Base-by-base conservation (phyloP, 2,113 vertebrate genomes). In the Paracanthobrama guichenoti region DNA sequence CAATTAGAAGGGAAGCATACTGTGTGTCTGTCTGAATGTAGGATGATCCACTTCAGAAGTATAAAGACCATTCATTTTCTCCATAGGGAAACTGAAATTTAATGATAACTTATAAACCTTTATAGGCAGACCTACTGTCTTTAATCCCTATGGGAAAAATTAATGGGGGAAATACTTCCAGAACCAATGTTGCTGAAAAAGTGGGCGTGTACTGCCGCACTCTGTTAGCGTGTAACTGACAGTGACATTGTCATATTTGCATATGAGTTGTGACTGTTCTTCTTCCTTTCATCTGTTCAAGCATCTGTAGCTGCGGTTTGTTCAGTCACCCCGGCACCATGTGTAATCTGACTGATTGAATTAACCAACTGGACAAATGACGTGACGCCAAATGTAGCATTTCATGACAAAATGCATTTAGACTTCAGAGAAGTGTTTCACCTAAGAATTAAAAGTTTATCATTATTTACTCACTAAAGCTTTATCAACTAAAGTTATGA, bases 1-100 rank as follows among this genome's bases (percentile, higher is more conserved):
- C 46, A 53, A 53, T 75, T 28, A 53, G 73, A 53, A 75, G 1
- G 22, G 8, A 75, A 5, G n/a, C 16, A 8, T 31, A 28, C 73
- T 75, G 73, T 42, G 39, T 73, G n/a, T 69, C 35, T 73, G 42
- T 73, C 69, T 73, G 69, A 48, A 73, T 72, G 69, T 22, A 14
- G 22, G 42, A 72, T 26, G 69, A 73, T 46, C 22, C 12, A 46
- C n/a, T 39, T 69, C 66, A 69, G 35, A 42, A 69, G 35, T 0
- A 14, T 5, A 71, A 24, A 24, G 44, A 42, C 1, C 4, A 39
- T 42, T 71, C 67, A 71, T 71, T n/a, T 66, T 66, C 62, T 66
- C 28, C 35, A 39, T n/a, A 42, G 66, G 10, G 66, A 11, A 69
- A 12, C 35, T 7, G 5, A 8, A 8, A 14, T 46, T 24, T 72